Evolutionary conservation across 2,113 vertebrate genomes (phyloP).

Genomic region (Ptilonorhynchus violaceus): DNA sequence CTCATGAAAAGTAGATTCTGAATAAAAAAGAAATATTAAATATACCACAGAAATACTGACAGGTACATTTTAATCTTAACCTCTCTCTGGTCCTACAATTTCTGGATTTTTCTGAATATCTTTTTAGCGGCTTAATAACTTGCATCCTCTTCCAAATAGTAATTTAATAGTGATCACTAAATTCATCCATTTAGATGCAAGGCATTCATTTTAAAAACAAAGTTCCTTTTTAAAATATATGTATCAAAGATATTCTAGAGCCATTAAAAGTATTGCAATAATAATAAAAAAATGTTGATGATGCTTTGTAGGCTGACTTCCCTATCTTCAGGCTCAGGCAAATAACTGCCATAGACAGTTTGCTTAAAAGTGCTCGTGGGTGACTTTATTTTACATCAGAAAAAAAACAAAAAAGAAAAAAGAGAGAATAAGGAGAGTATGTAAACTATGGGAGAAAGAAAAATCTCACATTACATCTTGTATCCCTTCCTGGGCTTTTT

Average conservation of each 20-base stretch:
- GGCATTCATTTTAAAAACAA: not conserved
- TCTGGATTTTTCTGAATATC: conserved; percentile 41
- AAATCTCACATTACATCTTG: not conserved
- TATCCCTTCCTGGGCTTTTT: not conserved
- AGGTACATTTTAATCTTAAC: conserved; percentile 32
- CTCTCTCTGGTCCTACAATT: conserved; percentile 18
- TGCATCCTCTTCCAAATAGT: not conserved
- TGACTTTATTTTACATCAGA: not conserved
- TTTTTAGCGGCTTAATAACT: conserved; percentile 6
- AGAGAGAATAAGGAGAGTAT: not conserved
- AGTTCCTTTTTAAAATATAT: not conserved
- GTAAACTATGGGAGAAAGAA: not conserved
- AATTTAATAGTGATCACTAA: not conserved
- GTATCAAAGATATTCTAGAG: not conserved
- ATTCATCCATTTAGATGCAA: not conserved
- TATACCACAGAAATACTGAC: not conserved
- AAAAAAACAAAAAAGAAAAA: not conserved
- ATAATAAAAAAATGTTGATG: not conserved
- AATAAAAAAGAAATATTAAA: conserved; percentile 8
- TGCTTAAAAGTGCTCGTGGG: not conserved
- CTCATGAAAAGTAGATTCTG: conserved; percentile 22
- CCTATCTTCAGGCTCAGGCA: not conserved
- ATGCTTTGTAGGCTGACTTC: not conserved
- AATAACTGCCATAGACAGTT: not conserved
- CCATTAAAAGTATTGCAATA: not conserved